Percentiles rank a stretch among this genome's conserved stretches.
Evolutionary conservation across 2,888 invertebrate species (phyloP).

Genomic region (Eupithecia tripunctaria): DNA sequence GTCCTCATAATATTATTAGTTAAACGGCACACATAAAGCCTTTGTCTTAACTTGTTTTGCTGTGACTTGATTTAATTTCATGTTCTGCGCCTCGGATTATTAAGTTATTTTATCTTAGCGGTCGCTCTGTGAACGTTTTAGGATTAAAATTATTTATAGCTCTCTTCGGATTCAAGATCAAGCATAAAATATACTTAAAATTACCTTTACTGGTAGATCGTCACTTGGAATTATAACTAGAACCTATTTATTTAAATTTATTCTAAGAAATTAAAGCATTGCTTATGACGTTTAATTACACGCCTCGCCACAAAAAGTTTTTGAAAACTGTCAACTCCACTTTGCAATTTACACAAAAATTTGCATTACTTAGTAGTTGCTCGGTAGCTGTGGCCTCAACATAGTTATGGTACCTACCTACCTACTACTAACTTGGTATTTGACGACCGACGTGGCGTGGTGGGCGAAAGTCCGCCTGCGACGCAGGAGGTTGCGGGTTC

Average conservation of each 20-base stretch:
- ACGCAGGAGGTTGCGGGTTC: too few relatives aligned
- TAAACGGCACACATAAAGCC: conserved; percentile 33
- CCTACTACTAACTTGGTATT: neutral
- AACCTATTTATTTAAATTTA: neutral
- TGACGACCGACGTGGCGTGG: too few relatives aligned
- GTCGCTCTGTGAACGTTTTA: conserved; percentile 44
- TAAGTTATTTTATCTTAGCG: conserved; percentile 42
- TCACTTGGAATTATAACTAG: neutral
- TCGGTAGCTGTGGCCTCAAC: neutral
- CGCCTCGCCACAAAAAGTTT: conserved; percentile 9
- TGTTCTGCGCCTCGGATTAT: conserved; percentile 43
- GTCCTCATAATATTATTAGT: conserved; percentile 36
- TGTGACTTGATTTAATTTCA: conserved; percentile 44
- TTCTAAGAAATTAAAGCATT: neutral
- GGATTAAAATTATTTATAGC: neutral
- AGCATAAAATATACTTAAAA: neutral
- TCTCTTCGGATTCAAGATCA: neutral
- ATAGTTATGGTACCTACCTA: neutral
- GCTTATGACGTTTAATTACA: conserved; percentile 27
- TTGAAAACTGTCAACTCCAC: conserved; percentile 11
- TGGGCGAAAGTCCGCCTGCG: too few relatives aligned
- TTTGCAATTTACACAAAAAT: neutral
- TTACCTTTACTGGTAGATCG: neutral
- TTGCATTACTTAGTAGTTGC: neutral
- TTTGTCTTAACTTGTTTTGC: conserved; percentile 45